Conservation (phyloP, 2,797 vertebrate species). For the Microctenopoma steveboyesi region DNA sequence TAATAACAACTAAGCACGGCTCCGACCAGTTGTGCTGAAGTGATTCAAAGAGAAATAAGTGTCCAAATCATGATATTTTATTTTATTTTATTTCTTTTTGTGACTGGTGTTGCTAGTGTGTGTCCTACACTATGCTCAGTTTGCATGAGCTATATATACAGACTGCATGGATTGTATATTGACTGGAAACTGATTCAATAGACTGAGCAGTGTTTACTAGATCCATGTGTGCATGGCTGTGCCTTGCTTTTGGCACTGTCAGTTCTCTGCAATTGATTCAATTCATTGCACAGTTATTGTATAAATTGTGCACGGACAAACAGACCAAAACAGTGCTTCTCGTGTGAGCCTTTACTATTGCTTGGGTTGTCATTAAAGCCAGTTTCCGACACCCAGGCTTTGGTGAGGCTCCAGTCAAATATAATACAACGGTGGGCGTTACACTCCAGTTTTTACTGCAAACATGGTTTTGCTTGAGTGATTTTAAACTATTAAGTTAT, state of each 20-base stretch:
- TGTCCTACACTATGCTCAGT: background rate
- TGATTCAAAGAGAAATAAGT: background rate
- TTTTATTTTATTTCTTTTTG: background rate
- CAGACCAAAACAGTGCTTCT: background rate
- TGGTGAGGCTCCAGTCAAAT: background rate
- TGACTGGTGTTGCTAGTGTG: background rate
- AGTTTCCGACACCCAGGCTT: background rate
- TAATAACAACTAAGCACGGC: slow-evolving; percentile 10
- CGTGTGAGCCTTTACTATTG: background rate
- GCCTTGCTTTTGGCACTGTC: slow-evolving; percentile 9
- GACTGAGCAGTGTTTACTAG: slow-evolving; percentile 4
- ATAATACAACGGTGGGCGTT: slow-evolving; percentile 15
- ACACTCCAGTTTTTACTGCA: slow-evolving; percentile 10
- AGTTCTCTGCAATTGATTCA: slow-evolving; percentile 8
- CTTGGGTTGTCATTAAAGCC: background rate
- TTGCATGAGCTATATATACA: background rate
- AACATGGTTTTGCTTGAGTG: background rate
- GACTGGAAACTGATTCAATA: background rate
- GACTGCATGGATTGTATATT: background rate
- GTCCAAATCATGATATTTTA: background rate
- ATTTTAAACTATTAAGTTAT: background rate
- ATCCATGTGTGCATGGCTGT: slow-evolving; percentile 6
- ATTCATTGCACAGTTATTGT: slow-evolving; percentile 17
- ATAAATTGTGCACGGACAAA: slow-evolving; percentile 7
- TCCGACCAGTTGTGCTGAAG: background rate